Evolutionary conservation across 1,140 invertebrate genomes (phyloP).

Genomic region (Drosophila chauvacae): DNA sequence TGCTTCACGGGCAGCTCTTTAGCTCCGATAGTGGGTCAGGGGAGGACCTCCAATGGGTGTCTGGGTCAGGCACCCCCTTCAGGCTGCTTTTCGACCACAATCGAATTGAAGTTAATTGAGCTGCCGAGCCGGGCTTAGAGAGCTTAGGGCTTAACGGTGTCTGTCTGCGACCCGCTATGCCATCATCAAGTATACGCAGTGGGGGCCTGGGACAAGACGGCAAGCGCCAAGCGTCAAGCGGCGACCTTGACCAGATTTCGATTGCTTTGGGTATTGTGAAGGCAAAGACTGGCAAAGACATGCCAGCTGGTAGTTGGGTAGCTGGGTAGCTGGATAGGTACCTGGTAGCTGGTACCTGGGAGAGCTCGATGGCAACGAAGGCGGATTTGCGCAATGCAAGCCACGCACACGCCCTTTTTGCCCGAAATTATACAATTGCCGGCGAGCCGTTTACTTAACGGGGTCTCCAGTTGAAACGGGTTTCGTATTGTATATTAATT

Average conservation of each 20-base stretch:
- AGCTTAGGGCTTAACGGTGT: slow-evolving; percentile 26
- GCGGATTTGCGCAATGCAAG: slow-evolving; percentile 66
- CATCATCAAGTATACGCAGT: slow-evolving; percentile 57
- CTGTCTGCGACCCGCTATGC: slow-evolving; percentile 15
- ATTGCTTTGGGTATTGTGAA: slow-evolving; percentile 21
- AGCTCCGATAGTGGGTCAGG: too few species aligned
- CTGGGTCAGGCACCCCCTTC: neutral
- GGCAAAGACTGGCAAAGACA: slow-evolving; percentile 17
- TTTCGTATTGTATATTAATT: slow-evolving; percentile 74
- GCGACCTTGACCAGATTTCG: slow-evolving; percentile 72
- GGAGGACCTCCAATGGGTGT: neutral
- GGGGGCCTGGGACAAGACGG: slow-evolving; percentile 2
- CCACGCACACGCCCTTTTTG: slow-evolving; percentile 68
- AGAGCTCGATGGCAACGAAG: slow-evolving; percentile 6
- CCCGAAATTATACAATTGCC: slow-evolving; percentile 69
- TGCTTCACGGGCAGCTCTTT: neutral
- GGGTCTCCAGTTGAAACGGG: slow-evolving; percentile 57
- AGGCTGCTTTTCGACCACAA: neutral
- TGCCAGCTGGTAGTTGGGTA: neutral
- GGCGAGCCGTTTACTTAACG: slow-evolving; percentile 48
- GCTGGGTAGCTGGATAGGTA: neutral
- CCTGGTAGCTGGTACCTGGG: neutral
- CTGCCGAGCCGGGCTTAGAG: slow-evolving; percentile 24
- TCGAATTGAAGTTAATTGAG: slow-evolving; percentile 35
- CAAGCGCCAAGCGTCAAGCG: neutral